Base-by-base conservation (phyloP, 2,797 vertebrate species). In the Eurystomus glaucurus region DNA sequence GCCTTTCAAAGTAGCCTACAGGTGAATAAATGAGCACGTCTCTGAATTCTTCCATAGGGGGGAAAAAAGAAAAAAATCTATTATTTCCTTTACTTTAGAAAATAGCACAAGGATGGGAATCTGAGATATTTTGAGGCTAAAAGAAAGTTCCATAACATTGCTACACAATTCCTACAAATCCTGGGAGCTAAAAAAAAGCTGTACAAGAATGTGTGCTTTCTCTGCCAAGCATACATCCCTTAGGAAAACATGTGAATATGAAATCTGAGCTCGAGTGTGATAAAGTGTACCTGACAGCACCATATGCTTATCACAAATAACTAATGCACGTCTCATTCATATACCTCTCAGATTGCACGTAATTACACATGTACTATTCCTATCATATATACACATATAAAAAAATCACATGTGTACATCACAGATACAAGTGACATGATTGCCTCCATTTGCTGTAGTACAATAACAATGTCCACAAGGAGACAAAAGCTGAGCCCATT, bases 201-300 rank as follows among this genome's bases (percentile, higher is more conserved):
- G 8, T 19, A 11, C 11, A 72, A 57, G 13, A 72, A 69, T 17
- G 16, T 21, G 3, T 25, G n/a, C 37, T 68, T 78, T 57, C 20
- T 1, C 2, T 6, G 9, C 11, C 0, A 0, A 88, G 66, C 6
- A 10, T 3, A 31, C 17, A 70, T 37, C 8, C 31, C 57, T 84
- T 43, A 54, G 35, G 50, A 92, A 92, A 69, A 41, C 50, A 58
- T 5, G 14, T 3, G 9, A 57, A 12, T n/a, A 61, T 35, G 11
- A 75, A 61, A 69, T 41, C 9, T 50, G 31, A 81, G 79, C 65
- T 60, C 1, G 0, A 45, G 21, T 17, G 33, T 19, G 43, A 72
- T 55, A 22, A 39, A 58, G 5, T 3, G 8, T 68, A 77, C 11
- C 33, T 87, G 33, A n/a, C 26, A 14, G 41, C 81, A 85, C 14